Conservation (phyloP, 1,140 invertebrate genomes). For the Aphidius ervi region DNA sequence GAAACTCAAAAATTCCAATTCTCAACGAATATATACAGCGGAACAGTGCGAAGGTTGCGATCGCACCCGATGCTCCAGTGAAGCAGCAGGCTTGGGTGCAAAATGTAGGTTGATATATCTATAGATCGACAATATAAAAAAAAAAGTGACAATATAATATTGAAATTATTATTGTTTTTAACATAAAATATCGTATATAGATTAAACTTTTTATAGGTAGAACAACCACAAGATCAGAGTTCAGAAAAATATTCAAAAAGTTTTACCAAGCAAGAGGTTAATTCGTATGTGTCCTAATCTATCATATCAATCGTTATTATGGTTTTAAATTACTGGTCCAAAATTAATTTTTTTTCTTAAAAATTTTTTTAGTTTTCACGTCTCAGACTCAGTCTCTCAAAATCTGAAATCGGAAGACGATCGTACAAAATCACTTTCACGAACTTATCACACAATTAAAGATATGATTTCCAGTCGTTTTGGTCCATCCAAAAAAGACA, state of each 20-base stretch:
- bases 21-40: constrained; percentile 67
- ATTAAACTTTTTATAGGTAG: constrained; percentile 29
- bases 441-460: constrained; percentile 79
- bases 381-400: constrained; percentile 33
- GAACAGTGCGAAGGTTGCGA: constrained; percentile 55
- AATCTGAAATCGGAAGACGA: constrained; percentile 51
- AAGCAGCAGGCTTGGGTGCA: constrained; percentile 60
- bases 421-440: constrained; percentile 63
- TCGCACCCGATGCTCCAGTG: constrained; percentile 70
- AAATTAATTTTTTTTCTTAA: constrained; percentile 12
- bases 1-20: constrained; percentile 71
- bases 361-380: constrained; percentile 28
- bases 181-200: too few relatives aligned
- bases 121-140: too few relatives aligned
- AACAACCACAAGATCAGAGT: constrained; percentile 39
- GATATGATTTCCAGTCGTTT: constrained; percentile 81
- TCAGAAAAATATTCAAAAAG: constrained; percentile 39
- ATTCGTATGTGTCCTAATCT: constrained; percentile 36
- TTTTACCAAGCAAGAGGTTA: constrained; percentile 38
- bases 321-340: not conserved
- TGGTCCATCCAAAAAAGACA: constrained; percentile 60
- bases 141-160: too few relatives aligned
- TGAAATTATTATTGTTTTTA: too few relatives aligned
- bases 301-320: not conserved
- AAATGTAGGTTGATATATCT: constrained; percentile 37